Conservation (phyloP, 2,113 vertebrate genomes). For the Promerops cafer region DNA sequence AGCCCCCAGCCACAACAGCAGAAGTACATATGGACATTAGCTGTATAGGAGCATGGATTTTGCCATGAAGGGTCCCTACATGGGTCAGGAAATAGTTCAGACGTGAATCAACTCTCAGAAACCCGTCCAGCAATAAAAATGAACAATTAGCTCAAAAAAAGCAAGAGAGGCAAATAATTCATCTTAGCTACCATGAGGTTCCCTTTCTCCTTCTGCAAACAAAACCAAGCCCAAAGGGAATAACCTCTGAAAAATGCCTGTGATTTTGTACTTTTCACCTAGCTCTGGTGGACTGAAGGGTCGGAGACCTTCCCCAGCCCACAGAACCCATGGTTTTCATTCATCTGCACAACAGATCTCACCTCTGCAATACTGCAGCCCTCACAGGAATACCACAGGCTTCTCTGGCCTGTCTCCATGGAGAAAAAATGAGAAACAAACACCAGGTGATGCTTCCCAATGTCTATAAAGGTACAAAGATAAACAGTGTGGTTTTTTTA, state of each 20-base stretch:
- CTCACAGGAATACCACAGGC: fast-evolving
- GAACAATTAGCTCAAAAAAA: neutral
- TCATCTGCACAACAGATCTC: neutral
- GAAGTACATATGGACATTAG: neutral
- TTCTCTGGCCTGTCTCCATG: neutral
- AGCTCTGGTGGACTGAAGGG: neutral
- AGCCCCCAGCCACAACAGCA: neutral
- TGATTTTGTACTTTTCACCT: neutral
- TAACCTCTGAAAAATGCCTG: neutral
- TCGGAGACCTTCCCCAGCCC: neutral
- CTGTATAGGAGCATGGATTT: neutral
- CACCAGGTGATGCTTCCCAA: fast-evolving
- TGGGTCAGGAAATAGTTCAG: neutral
- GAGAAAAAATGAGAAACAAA: neutral
- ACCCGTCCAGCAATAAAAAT: neutral
- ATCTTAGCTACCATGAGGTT: neutral
- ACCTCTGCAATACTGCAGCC: neutral
- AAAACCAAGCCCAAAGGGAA: neutral
- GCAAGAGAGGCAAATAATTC: neutral
- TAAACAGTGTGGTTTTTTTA: neutral
- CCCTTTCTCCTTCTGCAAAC: neutral
- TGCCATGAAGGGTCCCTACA: neutral
- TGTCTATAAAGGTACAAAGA: neutral
- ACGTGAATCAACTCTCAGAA: neutral
- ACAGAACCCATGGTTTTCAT: neutral